Evolutionary conservation across 2,888 invertebrate genomes (phyloP), one percentile per base, ranked within the genome.

Genomic region (Ichneumoninae sp.): DNA sequence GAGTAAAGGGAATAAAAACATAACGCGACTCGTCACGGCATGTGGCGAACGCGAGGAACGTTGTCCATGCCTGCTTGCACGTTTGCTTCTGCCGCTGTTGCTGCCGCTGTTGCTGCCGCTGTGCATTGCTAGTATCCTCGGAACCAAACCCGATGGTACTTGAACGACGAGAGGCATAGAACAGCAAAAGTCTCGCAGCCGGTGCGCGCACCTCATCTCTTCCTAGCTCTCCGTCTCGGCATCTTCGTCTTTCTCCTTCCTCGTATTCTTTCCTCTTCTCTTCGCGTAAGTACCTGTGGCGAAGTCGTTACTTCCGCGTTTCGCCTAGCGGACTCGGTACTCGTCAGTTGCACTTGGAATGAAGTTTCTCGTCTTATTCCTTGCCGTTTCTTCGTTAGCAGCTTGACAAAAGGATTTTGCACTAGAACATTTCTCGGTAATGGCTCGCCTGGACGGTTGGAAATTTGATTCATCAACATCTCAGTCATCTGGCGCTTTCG

Each of bases 1-100:
- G 40, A 71, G 19, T 5, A 44, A 40, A 65, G 68, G 47, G 33
- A 63, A 63, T 26, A 85, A 81, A 85, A 82, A 71, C 79, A 85
- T 82, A 85, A 85, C 83, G 80, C 83, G 74, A 85, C 86, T 86
- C 85, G 85, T 85, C 86, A 83, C 85, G 86, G 86, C 86, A 86
- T 86, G 86, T 86, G 86, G 86, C 85, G 80, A 86, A 86, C 86
- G 85, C 60, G 81, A 69, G 60, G 78, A 85, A 85, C 85, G 85
- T 75, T 79, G 74, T 82, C 78, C 69, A 60, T 70, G 68, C 57
- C 26, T 16, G 47, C 40, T 71, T 36, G 57, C 19, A n/a, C 66
- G 63, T 85, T 77, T 70, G 73, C 60, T 71, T 54, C 63, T 60
- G 71, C 68, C 68, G 63, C 6, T 36, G 50, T 19, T 19, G 60